Percentiles rank a stretch among this genome's conserved stretches.
phyloP scores from a whole-genome alignment of 2,113 vertebrate genomes.

The Ailurus styani region DNA sequence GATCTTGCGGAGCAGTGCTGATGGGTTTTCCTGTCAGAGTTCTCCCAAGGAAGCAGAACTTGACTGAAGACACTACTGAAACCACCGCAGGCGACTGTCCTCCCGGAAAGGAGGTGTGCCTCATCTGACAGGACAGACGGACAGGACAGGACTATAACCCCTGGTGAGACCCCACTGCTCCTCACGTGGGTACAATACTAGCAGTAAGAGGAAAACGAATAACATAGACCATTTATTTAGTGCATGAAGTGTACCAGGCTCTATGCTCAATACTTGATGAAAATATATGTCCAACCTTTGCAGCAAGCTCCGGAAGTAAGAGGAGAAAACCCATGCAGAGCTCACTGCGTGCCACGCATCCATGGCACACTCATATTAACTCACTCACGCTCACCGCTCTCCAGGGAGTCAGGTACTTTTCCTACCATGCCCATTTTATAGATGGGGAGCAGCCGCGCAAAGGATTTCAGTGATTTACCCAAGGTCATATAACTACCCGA shows the following conservation, averaged over 20 bases:
- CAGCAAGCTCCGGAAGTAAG: accelerated
- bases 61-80: neutral
- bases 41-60: neutral
- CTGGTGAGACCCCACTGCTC: accelerated
- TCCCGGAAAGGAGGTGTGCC: neutral
- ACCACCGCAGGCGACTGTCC: accelerated
- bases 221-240: accelerated
- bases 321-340: accelerated
- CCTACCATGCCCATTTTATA: neutral
- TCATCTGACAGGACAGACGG: accelerated
- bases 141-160: neutral
- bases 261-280: neutral
- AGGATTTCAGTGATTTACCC: neutral
- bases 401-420: accelerated
- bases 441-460: neutral
- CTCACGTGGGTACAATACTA: accelerated
- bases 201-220: accelerated
- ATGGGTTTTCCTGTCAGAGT: neutral
- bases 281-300: too few relatives aligned
- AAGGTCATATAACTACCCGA: neutral
- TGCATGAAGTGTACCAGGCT: accelerated
- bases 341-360: accelerated
- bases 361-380: accelerated
- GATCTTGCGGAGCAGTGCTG: neutral
- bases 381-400: neutral